A percentile compares a stretch with the other conserved stretches of the same genome.
Conservation (phyloP, 2,888 invertebrate species). For the Campoplex nolae region DNA sequence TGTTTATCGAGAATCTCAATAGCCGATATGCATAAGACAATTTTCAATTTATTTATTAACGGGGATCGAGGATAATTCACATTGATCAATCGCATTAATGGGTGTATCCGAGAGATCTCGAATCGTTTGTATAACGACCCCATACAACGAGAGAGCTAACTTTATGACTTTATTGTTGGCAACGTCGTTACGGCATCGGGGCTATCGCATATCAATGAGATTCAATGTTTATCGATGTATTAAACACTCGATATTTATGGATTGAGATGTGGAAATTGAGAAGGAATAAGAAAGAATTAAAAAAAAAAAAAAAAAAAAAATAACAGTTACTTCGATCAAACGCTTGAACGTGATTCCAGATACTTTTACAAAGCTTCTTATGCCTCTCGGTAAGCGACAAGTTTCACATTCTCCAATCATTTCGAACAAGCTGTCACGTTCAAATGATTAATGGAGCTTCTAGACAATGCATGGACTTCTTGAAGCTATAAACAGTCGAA, state of each 20-base stretch:
- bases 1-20: slow-evolving; percentile 39
- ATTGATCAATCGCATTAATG: slow-evolving; percentile 27
- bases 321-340: not conserved
- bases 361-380: not conserved
- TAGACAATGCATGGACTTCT: not conserved
- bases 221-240: slow-evolving; percentile 7
- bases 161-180: slow-evolving; percentile 40
- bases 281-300: no score
- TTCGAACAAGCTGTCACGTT: not conserved
- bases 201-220: slow-evolving; percentile 3
- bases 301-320: not conserved
- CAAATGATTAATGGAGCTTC: not conserved
- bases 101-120: slow-evolving; percentile 51
- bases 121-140: slow-evolving; percentile 14
- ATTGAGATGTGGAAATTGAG: slow-evolving; percentile 12
- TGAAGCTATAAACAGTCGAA: not conserved
- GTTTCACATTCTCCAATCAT: not conserved
- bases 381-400: not conserved
- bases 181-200: slow-evolving; percentile 1
- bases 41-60: slow-evolving; percentile 42
- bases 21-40: slow-evolving; percentile 46
- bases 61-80: slow-evolving; percentile 29
- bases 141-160: slow-evolving; percentile 25
- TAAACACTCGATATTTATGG: slow-evolving; percentile 7
- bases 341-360: not conserved